Evolutionary conservation across 2,113 vertebrate genomes (phyloP), one percentile per base, ranked within the genome.

Genomic region (Perognathus longimembris): DNA sequence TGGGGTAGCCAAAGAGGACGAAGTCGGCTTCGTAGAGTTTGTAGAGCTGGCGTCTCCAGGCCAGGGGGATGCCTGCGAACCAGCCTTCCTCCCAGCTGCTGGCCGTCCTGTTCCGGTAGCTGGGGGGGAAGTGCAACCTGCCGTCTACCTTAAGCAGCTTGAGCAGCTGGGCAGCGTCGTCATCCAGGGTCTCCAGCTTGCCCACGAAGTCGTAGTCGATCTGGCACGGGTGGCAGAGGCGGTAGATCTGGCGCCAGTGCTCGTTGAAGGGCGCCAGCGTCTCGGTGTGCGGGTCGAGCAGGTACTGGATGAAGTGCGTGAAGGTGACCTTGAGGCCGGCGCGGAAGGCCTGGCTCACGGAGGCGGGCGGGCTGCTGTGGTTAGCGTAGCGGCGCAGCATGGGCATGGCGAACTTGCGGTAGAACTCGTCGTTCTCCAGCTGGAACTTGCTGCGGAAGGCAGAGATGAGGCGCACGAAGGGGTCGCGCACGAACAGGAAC

Each of bases 131-230:
- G 95, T 98, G 99, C 28, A 99, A 98, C 54, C 98, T 97, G 11
- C 98, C 97, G 97, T 99, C 99, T 92, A 99, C 99, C 5, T 98
- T 98, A 93, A 99, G 98, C 38, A 99, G 98, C 79, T 98, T 98
- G 80, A 99, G 94, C 1, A 99, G 98, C 82, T 99, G 99, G 79
- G 99, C 98, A 0, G 99, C 98, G 0, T 99, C 99, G 94, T 99
- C 98, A 34, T 99, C 99, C 88, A 99, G 97, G 0, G 99, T 99
- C 98, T 99, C 99, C 98, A 99, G 97, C 95, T 99, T 99, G 24
- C 99, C 99, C 1, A 99, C 98, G 50, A 99, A 99, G 95, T 99
- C 99, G 1, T 99, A 99, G 90, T 99, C 99, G 36, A 99, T 99
- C 98, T 99, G 99, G 97, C 99, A 99, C 0, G 99, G 99, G 63